Base-by-base conservation (phyloP, 2,888 invertebrate genomes). In the Platynereis dumerilii region DNA sequence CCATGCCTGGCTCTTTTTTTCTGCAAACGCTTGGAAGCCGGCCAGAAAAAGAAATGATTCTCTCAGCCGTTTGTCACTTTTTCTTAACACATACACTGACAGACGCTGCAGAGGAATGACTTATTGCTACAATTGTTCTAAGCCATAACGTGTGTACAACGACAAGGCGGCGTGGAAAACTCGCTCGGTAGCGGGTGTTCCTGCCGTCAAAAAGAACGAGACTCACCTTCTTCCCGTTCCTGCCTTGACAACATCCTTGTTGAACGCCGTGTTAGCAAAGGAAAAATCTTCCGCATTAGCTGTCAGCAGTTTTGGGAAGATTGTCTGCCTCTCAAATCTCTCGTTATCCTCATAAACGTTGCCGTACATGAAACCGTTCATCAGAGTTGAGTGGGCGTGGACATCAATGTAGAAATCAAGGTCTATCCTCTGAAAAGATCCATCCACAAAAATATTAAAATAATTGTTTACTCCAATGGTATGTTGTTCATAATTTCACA, bases 351-450 rank as follows among this genome's bases (percentile, higher is more conserved):
- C 85, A 63, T 80, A 85, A n/a, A 80, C 79, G 73, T 96, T 97
- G 26, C 97, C 98, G 78, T 95, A 93, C 69, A 97, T 91, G 85
- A 97, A 98, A 61, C 94, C 91, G 10, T 97, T 97, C 80, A 92
- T 91, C 67, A 94, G 89, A 74, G 92, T 95, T 17, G 93, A 90
- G 81, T 98, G 95, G 7, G 94, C 93, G 82, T 99, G 98, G 58
- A 99, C 87, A 85, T 99, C 98, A 63, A 99, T 88, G 68, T 96
- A 92, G 82, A 96, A 94, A 84, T 97, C 96, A 76, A 98, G 85
- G 74, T 96, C 93, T 22, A 86, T 81, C 70, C 88, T 88, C 84
- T 88, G 81, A 73, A 84, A 86, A 81, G 61, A 52, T 65, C n/a
- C 52, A 65, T 55, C 53, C 20, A 65, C 24, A 24, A 34, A 34